Percentiles rank a stretch among this genome's conserved stretches.
Evolutionary conservation across 2,113 vertebrate genomes (phyloP).

Genomic region (Lamprologus ornatipinnis): DNA sequence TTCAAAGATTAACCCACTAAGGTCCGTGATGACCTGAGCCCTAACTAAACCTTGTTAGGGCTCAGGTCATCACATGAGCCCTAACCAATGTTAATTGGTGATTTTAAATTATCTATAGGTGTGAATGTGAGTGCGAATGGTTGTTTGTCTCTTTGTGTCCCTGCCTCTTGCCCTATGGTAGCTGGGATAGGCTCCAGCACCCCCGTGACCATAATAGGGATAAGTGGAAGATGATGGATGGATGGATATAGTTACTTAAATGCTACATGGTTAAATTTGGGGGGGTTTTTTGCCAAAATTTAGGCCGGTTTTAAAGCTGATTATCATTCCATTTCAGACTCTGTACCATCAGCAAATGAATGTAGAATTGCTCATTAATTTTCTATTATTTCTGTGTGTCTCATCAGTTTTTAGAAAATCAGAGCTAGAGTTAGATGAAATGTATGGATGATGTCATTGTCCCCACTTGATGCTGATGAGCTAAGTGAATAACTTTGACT

Average conservation of each 20-base stretch:
- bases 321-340: background rate
- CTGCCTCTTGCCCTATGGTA: background rate
- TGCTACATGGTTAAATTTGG: background rate
- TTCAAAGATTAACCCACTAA: accelerated
- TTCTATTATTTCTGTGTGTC: background rate
- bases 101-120: background rate
- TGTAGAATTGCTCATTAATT: background rate
- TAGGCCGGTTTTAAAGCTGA: background rate
- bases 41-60: background rate
- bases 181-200: background rate
- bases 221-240: background rate
- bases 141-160: background rate
- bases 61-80: background rate
- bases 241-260: background rate
- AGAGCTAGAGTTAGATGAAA: background rate
- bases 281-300: accelerated
- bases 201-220: background rate
- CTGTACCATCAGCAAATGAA: background rate
- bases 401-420: background rate
- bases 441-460: background rate
- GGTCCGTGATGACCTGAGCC: background rate
- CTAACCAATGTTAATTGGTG: background rate
- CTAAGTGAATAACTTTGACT: background rate
- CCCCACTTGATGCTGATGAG: background rate
- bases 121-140: background rate